A percentile compares a stretch with the other conserved stretches of the same genome.
These are phyloP conservation scores for Globodera rostochiensis DNA, from an alignment of 1,140 invertebrate species.

Conservation along the genomic window DNA sequence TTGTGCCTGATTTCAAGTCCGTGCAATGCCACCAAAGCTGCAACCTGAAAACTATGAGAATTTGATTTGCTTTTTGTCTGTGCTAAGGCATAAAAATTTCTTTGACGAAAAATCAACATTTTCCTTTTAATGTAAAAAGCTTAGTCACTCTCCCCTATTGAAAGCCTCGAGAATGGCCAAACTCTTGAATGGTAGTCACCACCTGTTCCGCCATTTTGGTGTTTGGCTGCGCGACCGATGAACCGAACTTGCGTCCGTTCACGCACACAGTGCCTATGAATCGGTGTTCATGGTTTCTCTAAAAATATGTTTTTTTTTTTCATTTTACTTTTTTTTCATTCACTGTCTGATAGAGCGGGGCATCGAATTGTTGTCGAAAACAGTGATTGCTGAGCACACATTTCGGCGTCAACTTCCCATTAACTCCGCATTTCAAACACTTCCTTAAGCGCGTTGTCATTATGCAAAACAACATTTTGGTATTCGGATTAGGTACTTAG, in stretches of 20 bases:
- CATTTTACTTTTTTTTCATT: neutral
- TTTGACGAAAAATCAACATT: no score
- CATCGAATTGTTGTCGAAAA: constrained; percentile 36
- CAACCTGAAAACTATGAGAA: neutral
- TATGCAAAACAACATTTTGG: neutral
- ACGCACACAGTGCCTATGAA: constrained; percentile 32
- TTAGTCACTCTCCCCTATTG: neutral
- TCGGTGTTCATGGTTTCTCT: constrained; percentile 28
- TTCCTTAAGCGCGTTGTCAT: constrained; percentile 33
- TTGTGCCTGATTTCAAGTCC: constrained; percentile 51
- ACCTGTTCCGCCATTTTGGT: constrained; percentile 65
- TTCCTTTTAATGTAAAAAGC: no score
- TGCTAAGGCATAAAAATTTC: no score
- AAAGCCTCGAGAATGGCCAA: constrained; percentile 3
- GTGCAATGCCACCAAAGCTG: constrained; percentile 57
- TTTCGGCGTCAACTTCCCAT: constrained; percentile 51
- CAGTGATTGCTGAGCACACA: constrained; percentile 44
- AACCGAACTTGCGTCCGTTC: constrained; percentile 43
- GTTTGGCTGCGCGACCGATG: constrained; percentile 60
- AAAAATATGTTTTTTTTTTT: neutral
- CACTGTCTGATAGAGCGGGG: constrained; percentile 47
- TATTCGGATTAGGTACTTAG: no score
- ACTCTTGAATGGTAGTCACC: constrained; percentile 6
- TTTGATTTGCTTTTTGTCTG: neutral
- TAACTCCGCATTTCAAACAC: neutral